Evolutionary conservation across 2,113 vertebrate species (phyloP).

Genomic region (Pseudorhombus dupliciocellatus): DNA sequence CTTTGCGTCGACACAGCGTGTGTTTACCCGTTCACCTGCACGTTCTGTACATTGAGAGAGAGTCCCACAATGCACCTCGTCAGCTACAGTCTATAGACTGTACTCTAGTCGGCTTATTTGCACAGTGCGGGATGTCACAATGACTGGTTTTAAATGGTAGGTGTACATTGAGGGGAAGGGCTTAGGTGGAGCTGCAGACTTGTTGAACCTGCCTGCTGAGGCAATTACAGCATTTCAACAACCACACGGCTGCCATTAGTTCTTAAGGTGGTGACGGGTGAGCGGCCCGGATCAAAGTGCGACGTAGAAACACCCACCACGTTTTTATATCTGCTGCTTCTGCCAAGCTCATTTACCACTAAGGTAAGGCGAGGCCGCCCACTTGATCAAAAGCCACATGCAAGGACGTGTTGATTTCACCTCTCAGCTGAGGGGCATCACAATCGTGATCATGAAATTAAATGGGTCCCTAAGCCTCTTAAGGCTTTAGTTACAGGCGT

Average conservation of each 20-base stretch:
- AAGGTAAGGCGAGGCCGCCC: not conserved
- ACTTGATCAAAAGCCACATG: not conserved
- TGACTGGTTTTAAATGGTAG: conserved; percentile 4
- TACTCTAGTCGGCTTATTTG: conserved; percentile 31
- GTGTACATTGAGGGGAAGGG: conserved; percentile 32
- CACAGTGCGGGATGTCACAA: conserved; percentile 11
- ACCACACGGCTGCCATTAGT: not conserved
- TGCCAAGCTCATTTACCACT: conserved; percentile 16
- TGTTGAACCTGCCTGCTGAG: conserved; percentile 55
- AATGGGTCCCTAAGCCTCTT: conserved; percentile 47
- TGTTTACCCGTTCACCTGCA: not conserved
- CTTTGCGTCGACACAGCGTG: not conserved
- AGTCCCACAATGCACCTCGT: not conserved
- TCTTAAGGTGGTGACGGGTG: conserved; percentile 17
- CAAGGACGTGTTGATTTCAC: conserved; percentile 10
- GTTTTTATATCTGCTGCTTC: not conserved
- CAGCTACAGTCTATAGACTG: not conserved
- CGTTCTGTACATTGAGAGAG: conserved; percentile 16
- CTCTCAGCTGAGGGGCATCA: conserved; percentile 17
- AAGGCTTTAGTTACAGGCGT: conserved; percentile 33
- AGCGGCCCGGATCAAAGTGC: conserved; percentile 28
- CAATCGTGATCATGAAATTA: conserved; percentile 43
- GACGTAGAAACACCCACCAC: not conserved
- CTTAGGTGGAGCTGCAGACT: conserved; percentile 16
- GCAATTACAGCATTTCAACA: conserved; percentile 6